phyloP scores from a whole-genome alignment of 2,797 vertebrate species.

The Echiichthys vipera region DNA sequence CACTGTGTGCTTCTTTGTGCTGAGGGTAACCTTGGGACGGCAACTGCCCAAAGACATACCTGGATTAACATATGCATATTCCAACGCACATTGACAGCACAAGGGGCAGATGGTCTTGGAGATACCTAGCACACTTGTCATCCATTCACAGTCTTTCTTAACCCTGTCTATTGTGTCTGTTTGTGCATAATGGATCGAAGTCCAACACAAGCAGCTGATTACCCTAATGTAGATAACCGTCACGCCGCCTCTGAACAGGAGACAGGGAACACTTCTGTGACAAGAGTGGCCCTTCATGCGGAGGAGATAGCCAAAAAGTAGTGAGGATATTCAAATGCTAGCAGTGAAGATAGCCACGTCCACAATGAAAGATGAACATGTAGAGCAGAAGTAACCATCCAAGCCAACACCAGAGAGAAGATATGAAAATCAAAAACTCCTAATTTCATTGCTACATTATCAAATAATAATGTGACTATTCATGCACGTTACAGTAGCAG shows the following conservation, averaged over 20 bases:
- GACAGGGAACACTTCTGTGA: slow-evolving; percentile 26
- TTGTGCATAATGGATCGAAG: slow-evolving; percentile 1
- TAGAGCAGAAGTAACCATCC: slow-evolving; percentile 1
- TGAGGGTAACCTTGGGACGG: slow-evolving; percentile 46
- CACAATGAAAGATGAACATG: slow-evolving; percentile 16
- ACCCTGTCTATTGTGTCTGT: slow-evolving; percentile 16
- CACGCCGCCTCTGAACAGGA: slow-evolving; percentile 23
- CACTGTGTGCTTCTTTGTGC: no score
- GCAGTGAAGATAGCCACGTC: background rate
- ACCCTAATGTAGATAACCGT: slow-evolving; percentile 32
- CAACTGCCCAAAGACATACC: slow-evolving; percentile 13
- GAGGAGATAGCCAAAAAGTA: slow-evolving; percentile 28
- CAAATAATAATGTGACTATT: slow-evolving; percentile 8
- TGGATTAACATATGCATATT: slow-evolving; percentile 49
- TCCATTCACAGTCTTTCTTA: slow-evolving; percentile 2
- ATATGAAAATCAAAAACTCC: background rate
- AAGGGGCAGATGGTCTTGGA: slow-evolving; percentile 42
- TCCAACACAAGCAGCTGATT: slow-evolving; percentile 13
- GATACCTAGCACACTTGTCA: slow-evolving; percentile 13
- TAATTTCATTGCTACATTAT: slow-evolving; percentile 17
- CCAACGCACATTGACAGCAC: slow-evolving; percentile 2
- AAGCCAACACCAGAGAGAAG: background rate
- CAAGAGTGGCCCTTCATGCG: slow-evolving; percentile 31
- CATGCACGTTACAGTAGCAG: slow-evolving; percentile 9
- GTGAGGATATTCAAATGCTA: slow-evolving; percentile 20